Evolutionary conservation across 2,113 vertebrate species (phyloP).

Genomic region (Ia io): DNA sequence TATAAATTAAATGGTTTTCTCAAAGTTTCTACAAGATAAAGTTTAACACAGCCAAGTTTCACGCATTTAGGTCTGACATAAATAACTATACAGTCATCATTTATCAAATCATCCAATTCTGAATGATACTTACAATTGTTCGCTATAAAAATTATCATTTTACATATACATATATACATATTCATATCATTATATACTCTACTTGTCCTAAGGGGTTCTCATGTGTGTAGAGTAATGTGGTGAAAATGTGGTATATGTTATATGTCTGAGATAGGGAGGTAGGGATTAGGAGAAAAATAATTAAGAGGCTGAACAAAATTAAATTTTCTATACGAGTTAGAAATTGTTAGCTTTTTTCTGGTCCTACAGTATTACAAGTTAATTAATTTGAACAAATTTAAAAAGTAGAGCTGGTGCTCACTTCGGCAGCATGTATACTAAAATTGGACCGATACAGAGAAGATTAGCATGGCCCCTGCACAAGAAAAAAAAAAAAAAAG

Average conservation of each 20-base stretch:
- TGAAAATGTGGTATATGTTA: neutral
- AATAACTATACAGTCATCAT: neutral
- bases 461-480: neutral
- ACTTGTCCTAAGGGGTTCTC: neutral
- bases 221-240: neutral
- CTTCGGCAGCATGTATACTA: neutral
- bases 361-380: neutral
- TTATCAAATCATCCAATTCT: neutral
- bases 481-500: neutral
- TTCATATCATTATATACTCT: neutral
- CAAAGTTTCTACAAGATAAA: neutral
- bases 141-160: neutral
- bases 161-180: neutral
- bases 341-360: neutral
- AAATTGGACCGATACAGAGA: neutral
- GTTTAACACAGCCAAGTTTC: neutral
- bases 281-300: neutral
- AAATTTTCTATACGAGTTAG: neutral
- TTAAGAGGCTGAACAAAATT: neutral
- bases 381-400: constrained; percentile 24
- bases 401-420: neutral
- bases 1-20: neutral
- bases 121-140: neutral
- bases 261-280: neutral
- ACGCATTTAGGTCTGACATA: neutral